phyloP scores from a whole-genome alignment of 2,888 invertebrate species.

The Cryptocheilus praepositus region DNA sequence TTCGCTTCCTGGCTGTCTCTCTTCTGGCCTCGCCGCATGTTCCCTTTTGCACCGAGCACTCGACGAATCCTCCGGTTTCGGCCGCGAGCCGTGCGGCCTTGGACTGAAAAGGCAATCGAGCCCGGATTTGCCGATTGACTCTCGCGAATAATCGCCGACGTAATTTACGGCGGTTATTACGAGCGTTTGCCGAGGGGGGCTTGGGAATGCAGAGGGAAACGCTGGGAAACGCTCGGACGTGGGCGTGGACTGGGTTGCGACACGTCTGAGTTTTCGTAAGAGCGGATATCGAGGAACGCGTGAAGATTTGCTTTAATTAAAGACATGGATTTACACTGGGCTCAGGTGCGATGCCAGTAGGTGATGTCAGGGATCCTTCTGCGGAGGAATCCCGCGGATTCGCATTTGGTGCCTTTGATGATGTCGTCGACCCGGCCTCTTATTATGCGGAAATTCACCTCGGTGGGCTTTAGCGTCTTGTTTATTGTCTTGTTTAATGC shows the following conservation, averaged over 20 bases:
- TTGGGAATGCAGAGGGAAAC: too few relatives aligned
- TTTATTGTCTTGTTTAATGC: conserved; percentile 72
- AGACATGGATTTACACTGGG: too few relatives aligned
- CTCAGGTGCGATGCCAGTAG: conserved; percentile 55
- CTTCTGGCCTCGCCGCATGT: background rate
- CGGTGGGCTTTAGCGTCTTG: conserved; percentile 61
- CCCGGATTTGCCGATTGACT: background rate
- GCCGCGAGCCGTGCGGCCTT: conserved; percentile 2
- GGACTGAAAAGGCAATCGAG: conserved; percentile 7
- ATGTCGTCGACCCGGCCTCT: conserved; percentile 67
- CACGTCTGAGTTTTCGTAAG: too few relatives aligned
- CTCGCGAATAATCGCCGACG: background rate
- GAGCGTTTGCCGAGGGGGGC: too few relatives aligned
- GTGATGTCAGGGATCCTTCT: conserved; percentile 52
- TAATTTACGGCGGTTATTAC: too few relatives aligned
- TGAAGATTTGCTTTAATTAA: too few relatives aligned
- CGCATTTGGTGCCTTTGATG: conserved; percentile 69
- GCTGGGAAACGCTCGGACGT: too few relatives aligned
- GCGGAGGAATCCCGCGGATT: conserved; percentile 46
- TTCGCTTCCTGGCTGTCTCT: conserved; percentile 11
- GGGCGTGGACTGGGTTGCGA: too few relatives aligned
- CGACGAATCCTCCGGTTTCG: background rate
- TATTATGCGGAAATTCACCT: conserved; percentile 69
- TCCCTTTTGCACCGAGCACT: background rate
- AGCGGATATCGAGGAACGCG: too few relatives aligned